Conservation (phyloP, 2,113 vertebrate genomes). For the cat (Felis catus) region F.catus_Fca126_mat1.0 CM031416.1:137669501-137670000, state of each 20-base stretch:
- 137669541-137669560: neutral
- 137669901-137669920: neutral
- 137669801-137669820: conserved; percentile 5
- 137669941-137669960: neutral
- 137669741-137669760: neutral
- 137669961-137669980: neutral
- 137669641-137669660: neutral
- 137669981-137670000: neutral
- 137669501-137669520: neutral
- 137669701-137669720: neutral
- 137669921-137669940: neutral
- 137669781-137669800: conserved; percentile 13
- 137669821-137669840: neutral
- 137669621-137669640: neutral
- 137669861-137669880: neutral
- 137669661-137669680: neutral
- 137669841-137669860: neutral
- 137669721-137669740: neutral
- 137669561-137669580: neutral
- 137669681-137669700: neutral
- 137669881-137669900: neutral
- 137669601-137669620: neutral
- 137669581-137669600: neutral
- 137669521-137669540: neutral
- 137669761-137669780: neutral